Base-by-base conservation (phyloP, 37 sponge, comb jelly and placozoan species). In the Diacarnus erythraeanus region DNA sequence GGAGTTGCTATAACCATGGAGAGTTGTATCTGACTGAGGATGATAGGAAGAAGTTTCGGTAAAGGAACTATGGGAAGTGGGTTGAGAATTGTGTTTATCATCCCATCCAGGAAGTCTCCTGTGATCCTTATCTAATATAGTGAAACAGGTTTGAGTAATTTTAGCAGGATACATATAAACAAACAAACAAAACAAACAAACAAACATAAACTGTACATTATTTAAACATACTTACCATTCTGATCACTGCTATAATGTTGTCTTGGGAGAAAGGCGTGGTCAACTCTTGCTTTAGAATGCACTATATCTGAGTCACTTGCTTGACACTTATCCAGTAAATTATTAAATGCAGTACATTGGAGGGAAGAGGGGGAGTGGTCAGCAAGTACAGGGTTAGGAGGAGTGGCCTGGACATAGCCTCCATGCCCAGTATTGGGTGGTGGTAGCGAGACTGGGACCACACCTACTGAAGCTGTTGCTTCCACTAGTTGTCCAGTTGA, bases 311-410 rank as follows among this genome's bases (percentile, higher is more conserved):
- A 59, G 38, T 38, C 76, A 20, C 59, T 41, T 5, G 60, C 37
- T 23, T 33, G 59, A 26, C 76, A 76, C 33, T 59, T 59, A 10
- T 76, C 76, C 27, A 76, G 76, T 27, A 60, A 15, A 35, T 60
- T 76, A 57, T 57, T 56, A 76, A 61, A 59, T 41, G 36, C 22
- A 25, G 27, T 4, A 27, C 2, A 10, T 3, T 27, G 27, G 6
- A 4, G 60, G 60, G 33, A 65, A 60, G 34, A 65, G 66, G 35
- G 2, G 66, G 66, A 65, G 2, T 8, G 66, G 33, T 2, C 4
- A 60, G 12, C 51, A 47, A 12, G 12, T 47, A 6, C 51, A 47
- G n/a, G n/a, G n/a, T n/a, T n/a, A n/a, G n/a, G n/a, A n/a, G n/a
- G n/a, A n/a, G n/a, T n/a, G n/a, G n/a, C n/a, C n/a, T n/a, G n/a